Percentiles rank a stretch among this genome's conserved stretches.
Conservation (phyloP, 2,113 vertebrate species). For the Laticauda laticaudata region DNA sequence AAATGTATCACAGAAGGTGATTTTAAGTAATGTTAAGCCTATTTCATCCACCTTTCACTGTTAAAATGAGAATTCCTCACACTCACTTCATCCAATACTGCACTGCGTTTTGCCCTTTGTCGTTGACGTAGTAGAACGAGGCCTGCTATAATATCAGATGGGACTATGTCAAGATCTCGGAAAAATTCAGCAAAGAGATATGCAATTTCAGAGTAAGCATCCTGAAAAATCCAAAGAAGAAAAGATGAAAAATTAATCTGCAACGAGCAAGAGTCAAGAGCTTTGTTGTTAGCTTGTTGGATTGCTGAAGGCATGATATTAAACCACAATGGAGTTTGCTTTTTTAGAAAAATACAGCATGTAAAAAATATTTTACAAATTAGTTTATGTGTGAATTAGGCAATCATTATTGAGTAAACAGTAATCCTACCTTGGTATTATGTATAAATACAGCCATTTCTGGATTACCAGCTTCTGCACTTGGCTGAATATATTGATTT, state of each 20-base stretch:
- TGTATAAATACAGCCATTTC: not conserved
- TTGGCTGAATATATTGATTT: not conserved
- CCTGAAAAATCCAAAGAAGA: slow-evolving; percentile 68
- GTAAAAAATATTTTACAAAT: not conserved
- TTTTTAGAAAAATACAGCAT: not conserved
- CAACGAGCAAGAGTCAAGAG: slow-evolving; percentile 16
- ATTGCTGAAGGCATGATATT: not conserved
- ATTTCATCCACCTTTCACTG: not conserved
- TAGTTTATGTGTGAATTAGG: not conserved
- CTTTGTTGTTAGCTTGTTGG: not conserved
- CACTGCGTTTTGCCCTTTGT: slow-evolving; percentile 88
- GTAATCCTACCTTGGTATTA: not conserved
- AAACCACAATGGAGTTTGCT: not conserved
- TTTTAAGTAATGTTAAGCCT: not conserved
- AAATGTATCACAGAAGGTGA: not conserved
- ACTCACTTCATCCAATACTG: slow-evolving; percentile 82
- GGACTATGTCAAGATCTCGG: slow-evolving; percentile 97
- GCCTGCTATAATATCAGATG: slow-evolving; percentile 97
- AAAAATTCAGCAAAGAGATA: slow-evolving; percentile 98
- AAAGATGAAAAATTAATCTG: slow-evolving; percentile 14
- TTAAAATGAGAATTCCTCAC: not conserved
- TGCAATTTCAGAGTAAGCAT: slow-evolving; percentile 98
- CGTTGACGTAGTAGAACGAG: slow-evolving; percentile 92
- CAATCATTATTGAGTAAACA: not conserved
- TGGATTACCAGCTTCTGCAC: not conserved